Conservation (phyloP, 2,888 invertebrate species). For the Cyrtodaria siliqua region DNA sequence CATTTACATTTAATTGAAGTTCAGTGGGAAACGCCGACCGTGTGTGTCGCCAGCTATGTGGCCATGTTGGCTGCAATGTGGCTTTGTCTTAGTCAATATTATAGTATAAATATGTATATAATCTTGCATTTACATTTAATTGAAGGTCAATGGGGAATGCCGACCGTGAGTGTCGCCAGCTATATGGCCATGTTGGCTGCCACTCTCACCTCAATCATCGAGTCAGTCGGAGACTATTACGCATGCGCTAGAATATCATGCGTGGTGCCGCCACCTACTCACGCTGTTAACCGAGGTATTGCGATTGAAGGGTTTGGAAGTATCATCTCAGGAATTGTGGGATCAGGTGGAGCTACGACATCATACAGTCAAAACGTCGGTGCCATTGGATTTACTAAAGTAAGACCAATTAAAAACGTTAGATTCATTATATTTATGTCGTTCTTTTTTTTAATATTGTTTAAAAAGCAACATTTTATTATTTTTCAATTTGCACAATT, state of each 20-base stretch:
- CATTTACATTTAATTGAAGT: too few relatives aligned
- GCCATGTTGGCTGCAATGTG: conserved; percentile 83
- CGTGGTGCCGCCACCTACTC: conserved; percentile 93
- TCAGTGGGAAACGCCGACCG: conserved; percentile 84
- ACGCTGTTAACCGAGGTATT: conserved; percentile 94
- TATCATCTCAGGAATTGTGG: conserved; percentile 93
- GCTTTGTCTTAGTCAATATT: too few relatives aligned
- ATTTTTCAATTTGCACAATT: too few relatives aligned
- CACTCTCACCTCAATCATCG: conserved; percentile 82
- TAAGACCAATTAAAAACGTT: too few relatives aligned
- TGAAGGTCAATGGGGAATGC: conserved; percentile 84
- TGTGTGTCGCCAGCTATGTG: conserved; percentile 78
- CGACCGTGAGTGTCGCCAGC: conserved; percentile 79
- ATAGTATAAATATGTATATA: too few relatives aligned
- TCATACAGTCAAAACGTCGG: conserved; percentile 97
- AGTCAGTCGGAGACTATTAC: conserved; percentile 93
- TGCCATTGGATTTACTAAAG: conserved; percentile 94
- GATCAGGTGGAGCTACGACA: conserved; percentile 95
- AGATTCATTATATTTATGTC: too few relatives aligned
- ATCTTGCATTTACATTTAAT: too few relatives aligned
- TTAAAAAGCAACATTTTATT: too few relatives aligned
- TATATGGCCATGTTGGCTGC: conserved; percentile 82
- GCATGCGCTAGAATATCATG: conserved; percentile 91
- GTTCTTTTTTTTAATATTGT: too few relatives aligned
- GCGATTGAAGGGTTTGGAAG: conserved; percentile 92